Base-by-base conservation (phyloP, 1,140 invertebrate species). In the Phthorimaea operculella region DNA sequence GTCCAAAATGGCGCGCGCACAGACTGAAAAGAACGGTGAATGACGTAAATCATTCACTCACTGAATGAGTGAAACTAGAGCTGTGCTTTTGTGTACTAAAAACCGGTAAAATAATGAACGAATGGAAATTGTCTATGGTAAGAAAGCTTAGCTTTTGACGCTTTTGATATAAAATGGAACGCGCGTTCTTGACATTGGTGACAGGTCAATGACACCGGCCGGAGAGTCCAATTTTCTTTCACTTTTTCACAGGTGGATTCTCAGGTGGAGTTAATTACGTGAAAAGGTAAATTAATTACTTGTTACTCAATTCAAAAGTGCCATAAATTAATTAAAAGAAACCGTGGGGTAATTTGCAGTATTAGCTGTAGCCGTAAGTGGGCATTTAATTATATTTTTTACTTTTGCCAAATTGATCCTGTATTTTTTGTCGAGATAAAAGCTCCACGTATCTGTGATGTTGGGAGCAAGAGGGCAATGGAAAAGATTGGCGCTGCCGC, bases 1-100 rank as follows among this genome's bases (percentile, higher is more conserved):
- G 72, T 70, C 66, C 68, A 74, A 74, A 70, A 79, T 74, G 77
- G 76, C 72, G 69, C 47, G 48, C 61, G 60, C 62, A 62, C 60
- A 68, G 60, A 70, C 49, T 39, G 51, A 66, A 77, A 80, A 76
- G 73, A 72, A 67, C 18, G 51, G 21, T 53, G 44, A 57, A 49
- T 49, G 11, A 47, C 15, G 16, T 16, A 15, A 47, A 17, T 47
- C 44, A 17, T 15, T 47, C 44, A 47, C 21, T 28, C 21, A 47
- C n/a, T 14, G 44, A 47, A 15, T 47, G 44, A 47, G 15, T 15
- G 15, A 3, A 47, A 47, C 8, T 47, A 47, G 45, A 47, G 45
- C 3, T 47, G 4, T 14, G 3, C 16, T 16, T 8, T 16, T 8
- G 5, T 14, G 8, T 14, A 10, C 36, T 2, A 39, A 34, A 39